Conservation (phyloP, 2,113 vertebrate species). For the Melozone crissalis region DNA sequence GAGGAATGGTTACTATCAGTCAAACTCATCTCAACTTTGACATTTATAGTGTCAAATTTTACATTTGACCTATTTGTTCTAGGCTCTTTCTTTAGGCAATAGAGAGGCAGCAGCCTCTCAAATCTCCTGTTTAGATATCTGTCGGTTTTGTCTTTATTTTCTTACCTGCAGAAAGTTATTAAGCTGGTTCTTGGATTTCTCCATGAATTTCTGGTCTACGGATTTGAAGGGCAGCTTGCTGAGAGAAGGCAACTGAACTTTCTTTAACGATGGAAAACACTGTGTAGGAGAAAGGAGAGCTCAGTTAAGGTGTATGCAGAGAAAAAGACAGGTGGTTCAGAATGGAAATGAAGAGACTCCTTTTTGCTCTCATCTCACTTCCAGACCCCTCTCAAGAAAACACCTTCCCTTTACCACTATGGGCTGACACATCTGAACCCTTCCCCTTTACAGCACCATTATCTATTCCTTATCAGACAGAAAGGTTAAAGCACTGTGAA, state of each 20-base stretch:
- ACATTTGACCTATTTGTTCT: not conserved
- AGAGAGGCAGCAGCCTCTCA: not conserved
- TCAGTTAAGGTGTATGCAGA: not conserved
- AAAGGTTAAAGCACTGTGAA: not conserved
- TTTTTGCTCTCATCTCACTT: not conserved
- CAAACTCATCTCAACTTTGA: not conserved
- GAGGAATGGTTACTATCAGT: not conserved
- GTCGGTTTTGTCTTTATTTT: not conserved
- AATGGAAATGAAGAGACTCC: not conserved
- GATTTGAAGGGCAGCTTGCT: slow-evolving; percentile 99
- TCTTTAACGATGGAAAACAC: slow-evolving; percentile 97
- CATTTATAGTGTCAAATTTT: not conserved
- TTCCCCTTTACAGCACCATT: not conserved
- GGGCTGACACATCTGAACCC: not conserved
- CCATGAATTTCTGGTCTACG: slow-evolving; percentile 96
- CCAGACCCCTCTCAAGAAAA: not conserved
- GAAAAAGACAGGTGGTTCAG: not conserved
- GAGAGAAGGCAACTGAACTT: slow-evolving; percentile 95
- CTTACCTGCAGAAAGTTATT: slow-evolving; percentile 96
- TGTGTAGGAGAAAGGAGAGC: slow-evolving; percentile 51
- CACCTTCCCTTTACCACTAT: not conserved
- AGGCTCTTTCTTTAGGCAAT: not conserved
- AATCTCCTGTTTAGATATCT: not conserved
- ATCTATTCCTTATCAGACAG: not conserved
- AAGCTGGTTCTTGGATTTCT: slow-evolving; percentile 96